phyloP scores from a whole-genome alignment of 2,888 invertebrate genomes.

The Mactromeris polynyma region DNA sequence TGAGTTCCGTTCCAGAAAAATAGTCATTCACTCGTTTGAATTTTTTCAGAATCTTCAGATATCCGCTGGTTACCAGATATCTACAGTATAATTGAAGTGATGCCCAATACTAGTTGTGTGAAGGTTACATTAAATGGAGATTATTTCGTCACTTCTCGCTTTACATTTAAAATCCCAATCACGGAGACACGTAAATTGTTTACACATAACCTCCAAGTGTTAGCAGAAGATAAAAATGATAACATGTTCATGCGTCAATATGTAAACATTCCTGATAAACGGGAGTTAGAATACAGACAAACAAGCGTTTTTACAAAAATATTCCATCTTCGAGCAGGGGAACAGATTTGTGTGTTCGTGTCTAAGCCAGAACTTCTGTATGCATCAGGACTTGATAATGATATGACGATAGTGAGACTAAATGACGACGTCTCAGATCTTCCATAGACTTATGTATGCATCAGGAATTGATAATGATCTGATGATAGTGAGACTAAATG shows the following conservation, averaged over 20 bases:
- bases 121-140: conserved; percentile 5
- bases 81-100: background rate
- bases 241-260: conserved; percentile 10
- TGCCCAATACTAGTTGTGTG: background rate
- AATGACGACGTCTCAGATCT: background rate
- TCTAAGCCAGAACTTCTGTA: conserved; percentile 26
- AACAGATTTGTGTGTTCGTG: background rate
- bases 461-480: conserved; percentile 38
- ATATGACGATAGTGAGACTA: conserved; percentile 5
- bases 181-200: background rate
- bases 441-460: conserved; percentile 3
- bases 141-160: conserved; percentile 16
- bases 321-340: conserved; percentile 7
- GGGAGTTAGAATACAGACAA: conserved; percentile 16
- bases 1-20: too few relatives aligned
- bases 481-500: background rate
- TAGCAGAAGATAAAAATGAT: background rate
- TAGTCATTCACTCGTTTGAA: too few relatives aligned
- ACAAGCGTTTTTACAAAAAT: conserved; percentile 25
- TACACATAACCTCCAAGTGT: background rate
- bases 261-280: conserved; percentile 12
- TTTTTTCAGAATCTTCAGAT: conserved; percentile 1
- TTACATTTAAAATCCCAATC: conserved; percentile 27
- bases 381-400: conserved; percentile 32
- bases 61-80: conserved; percentile 14